Conservation (phyloP, 2,113 vertebrate genomes). For the Myodes glareolus region DNA sequence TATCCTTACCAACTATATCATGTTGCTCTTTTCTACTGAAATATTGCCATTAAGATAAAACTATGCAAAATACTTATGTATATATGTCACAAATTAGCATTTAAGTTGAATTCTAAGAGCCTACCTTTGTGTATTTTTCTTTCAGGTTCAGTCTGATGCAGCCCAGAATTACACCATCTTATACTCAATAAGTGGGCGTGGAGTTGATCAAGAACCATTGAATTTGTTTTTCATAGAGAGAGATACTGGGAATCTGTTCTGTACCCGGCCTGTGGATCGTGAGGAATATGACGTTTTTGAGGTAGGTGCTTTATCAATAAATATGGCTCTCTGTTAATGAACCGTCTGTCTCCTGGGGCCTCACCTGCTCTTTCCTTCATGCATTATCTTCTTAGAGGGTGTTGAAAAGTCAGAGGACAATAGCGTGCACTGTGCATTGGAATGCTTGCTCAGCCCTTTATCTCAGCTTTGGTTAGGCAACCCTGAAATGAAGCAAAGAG, state of each 20-base stretch:
- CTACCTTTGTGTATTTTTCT: neutral
- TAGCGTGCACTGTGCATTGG: neutral
- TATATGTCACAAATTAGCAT: neutral
- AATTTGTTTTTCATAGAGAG: constrained; percentile 87
- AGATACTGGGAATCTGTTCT: constrained; percentile 86
- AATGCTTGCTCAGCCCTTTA: neutral
- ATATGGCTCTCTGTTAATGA: constrained; percentile 19
- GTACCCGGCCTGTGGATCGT: constrained; percentile 88
- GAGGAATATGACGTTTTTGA: constrained; percentile 87
- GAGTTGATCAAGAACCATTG: constrained; percentile 85
- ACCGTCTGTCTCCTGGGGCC: neutral
- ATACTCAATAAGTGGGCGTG: constrained; percentile 90
- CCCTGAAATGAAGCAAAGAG: neutral
- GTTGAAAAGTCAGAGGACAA: constrained; percentile 12
- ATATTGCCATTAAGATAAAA: neutral
- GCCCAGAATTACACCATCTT: constrained; percentile 77
- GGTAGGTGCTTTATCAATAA: constrained; percentile 84
- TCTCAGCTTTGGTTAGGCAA: neutral
- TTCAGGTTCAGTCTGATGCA: constrained; percentile 91
- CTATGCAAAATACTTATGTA: neutral
- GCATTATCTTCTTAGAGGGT: neutral
- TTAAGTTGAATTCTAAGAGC: neutral
- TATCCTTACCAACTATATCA: neutral
- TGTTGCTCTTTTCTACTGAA: constrained; percentile 8
- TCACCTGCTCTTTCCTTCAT: neutral